Evolutionary conservation across 1,140 invertebrate genomes (phyloP), one percentile per base, ranked within the genome.

Genomic region (Diorhabda carinulata): DNA sequence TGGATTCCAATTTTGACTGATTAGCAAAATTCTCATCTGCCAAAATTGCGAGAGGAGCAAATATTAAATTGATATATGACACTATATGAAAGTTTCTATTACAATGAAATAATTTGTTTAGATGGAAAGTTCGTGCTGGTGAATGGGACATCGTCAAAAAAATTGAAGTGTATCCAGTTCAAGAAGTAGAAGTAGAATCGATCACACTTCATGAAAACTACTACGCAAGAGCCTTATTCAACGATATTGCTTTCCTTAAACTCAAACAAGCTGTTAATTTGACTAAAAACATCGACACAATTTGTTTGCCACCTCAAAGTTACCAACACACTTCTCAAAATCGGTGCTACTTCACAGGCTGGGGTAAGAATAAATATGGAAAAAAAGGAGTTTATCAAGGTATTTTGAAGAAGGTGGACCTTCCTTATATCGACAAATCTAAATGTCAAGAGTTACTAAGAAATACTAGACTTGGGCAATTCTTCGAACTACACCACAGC

Each of bases 121-220:
- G 47, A 52, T 52, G 2, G 2, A 2, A 70, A 45, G 44, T 59
- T 7, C 43, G 64, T 72, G 86, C 88, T 3, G 91, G 91, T 6
- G 90, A 92, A 83, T 92, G 90, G 89, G 90, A 94, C 76, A 92
- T 91, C 0, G 89, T 92, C 77, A 90, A 87, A 0, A 88, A 86
- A 64, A 84, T 84, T 4, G 92, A 94, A 78, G 81, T 90, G 2
- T 86, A 82, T 57, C 86, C 87, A 1, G 88, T 92, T 78, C 90
- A 92, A 74, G 91, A 93, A 76, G 82, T 87, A 4, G 77, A 81
- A 5, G 90, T 93, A 0, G 76, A 73, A 42, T 75, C 76, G 43
- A 78, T 87, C 6, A 69, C 79, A 0, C 70, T 78, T 3, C 83
- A 85, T 70, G 65, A 76, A 7, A 70, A 83, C 5, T 83, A 78